A percentile compares a stretch with the other conserved stretches of the same genome.
phyloP scores from a whole-genome alignment of 2,797 vertebrate species.

The Squalus acanthias region DNA sequence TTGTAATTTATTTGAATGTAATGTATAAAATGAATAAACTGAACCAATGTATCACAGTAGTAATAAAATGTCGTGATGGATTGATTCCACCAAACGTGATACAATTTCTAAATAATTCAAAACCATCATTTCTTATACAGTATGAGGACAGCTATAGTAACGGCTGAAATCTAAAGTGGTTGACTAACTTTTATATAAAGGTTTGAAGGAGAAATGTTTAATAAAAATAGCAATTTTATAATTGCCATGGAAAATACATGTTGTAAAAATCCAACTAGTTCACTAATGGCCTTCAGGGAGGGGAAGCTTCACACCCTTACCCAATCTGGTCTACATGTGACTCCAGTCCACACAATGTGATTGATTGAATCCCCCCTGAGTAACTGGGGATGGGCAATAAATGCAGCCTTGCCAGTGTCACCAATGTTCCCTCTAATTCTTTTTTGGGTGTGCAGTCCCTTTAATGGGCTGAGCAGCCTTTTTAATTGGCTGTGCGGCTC shows the following conservation, averaged over 20 bases:
- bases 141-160: not conserved
- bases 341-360: too few species aligned
- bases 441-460: too few species aligned
- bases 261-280: too few species aligned
- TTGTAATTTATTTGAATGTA: not conserved
- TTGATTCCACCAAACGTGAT: not conserved
- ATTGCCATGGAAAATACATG: not conserved
- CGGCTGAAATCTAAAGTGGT: not conserved
- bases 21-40: not conserved
- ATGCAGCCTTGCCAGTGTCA: too few species aligned
- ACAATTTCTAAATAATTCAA: not conserved
- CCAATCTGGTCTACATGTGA: too few species aligned
- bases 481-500: too few species aligned
- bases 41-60: not conserved
- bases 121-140: not conserved
- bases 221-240: not conserved
- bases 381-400: too few species aligned
- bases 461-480: too few species aligned
- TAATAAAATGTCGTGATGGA: not conserved
- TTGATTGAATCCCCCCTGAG: too few species aligned
- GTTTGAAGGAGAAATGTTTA: not conserved
- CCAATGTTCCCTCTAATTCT: too few species aligned
- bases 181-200: not conserved
- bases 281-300: too few species aligned
- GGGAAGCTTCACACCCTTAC: too few species aligned